Percentiles rank a stretch among this genome's conserved stretches.
Evolutionary conservation across 2,797 vertebrate genomes (phyloP).

Genomic region (Rhynchonycteris naso): DNA sequence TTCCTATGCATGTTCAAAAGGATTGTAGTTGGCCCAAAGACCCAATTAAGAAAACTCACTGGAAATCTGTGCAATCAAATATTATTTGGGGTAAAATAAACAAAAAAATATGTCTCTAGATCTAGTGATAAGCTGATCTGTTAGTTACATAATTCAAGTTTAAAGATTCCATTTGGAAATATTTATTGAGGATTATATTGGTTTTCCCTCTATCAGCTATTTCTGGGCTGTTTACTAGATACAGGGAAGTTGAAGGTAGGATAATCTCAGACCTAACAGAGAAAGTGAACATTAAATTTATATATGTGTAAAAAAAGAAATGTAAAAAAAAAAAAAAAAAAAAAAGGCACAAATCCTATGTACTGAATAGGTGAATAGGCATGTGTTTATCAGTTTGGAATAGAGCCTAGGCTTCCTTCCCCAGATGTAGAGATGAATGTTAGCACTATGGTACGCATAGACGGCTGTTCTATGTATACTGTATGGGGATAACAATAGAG

Average conservation of each 20-base stretch:
- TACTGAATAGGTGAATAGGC: not conserved
- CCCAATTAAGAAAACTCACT: not conserved
- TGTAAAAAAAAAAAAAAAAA: not conserved
- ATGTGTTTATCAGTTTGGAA: not conserved
- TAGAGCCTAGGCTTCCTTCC: not conserved
- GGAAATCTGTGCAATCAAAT: not conserved
- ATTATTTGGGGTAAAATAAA: not conserved
- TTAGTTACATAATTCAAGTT: not conserved
- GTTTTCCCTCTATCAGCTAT: not conserved
- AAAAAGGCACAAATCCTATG: not conserved
- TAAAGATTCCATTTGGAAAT: not conserved
- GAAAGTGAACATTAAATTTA: not conserved
- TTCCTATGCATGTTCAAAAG: not conserved
- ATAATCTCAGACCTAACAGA: not conserved
- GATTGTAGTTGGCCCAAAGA: not conserved
- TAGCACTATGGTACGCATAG: not conserved
- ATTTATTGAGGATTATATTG: not conserved
- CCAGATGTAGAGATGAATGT: not conserved
- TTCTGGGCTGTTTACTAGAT: not conserved
- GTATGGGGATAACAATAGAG: not conserved
- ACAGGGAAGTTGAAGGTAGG: not conserved
- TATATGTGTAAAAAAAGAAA: not conserved
- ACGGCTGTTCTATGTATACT: not conserved
- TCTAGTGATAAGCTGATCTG: not conserved
- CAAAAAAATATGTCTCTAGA: not conserved